These are phyloP conservation scores for Hucho hucho DNA, from an alignment of 2,113 vertebrate species.

Conservation along the genomic window DNA sequence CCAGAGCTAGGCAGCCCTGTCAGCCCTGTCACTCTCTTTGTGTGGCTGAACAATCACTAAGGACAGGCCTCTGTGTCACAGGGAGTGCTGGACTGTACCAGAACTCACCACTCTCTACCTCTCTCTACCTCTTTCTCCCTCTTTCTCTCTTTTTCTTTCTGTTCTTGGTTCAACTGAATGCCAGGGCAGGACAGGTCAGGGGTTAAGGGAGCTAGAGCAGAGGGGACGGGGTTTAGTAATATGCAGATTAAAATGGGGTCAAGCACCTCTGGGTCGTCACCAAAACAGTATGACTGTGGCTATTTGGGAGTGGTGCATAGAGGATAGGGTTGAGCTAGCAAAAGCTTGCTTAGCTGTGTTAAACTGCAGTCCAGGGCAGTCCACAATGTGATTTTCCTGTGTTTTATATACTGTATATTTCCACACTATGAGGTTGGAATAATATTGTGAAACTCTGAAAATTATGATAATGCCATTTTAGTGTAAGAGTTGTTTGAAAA, in stretches of 20 bases:
- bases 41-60: constrained; percentile 67
- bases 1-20: constrained; percentile 49
- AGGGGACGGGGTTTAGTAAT: neutral
- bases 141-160: constrained; percentile 7
- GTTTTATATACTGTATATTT: no score
- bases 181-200: neutral
- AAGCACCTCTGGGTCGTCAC: constrained; percentile 20
- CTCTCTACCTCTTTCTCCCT: constrained; percentile 26
- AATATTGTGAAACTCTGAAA: no score
- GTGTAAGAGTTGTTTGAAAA: no score
- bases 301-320: neutral
- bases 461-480: no score
- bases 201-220: neutral
- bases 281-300: constrained; percentile 14
- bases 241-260: neutral
- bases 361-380: no score
- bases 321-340: neutral
- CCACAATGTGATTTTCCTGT: no score
- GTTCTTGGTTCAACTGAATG: neutral
- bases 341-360: no score
- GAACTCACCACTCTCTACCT: constrained; percentile 68
- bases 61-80: constrained; percentile 28
- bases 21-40: constrained; percentile 52
- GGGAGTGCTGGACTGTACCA: constrained; percentile 64
- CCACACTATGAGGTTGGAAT: no score